These are phyloP conservation scores for Leptopilina syphax DNA, from an alignment of 2,888 invertebrate genomes.

Conservation along the genomic window DNA sequence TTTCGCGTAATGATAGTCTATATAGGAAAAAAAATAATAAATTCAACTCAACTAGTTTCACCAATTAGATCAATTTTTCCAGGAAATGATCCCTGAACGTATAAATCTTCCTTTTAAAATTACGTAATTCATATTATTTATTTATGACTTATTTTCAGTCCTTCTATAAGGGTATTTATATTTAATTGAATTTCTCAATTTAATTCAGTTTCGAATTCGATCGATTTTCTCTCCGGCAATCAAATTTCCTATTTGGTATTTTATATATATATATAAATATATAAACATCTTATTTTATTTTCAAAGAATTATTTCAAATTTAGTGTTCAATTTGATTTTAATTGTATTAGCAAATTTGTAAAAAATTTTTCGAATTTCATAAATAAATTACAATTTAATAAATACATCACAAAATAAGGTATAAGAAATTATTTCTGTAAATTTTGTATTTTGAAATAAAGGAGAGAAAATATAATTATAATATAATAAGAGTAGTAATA, in stretches of 20 bases:
- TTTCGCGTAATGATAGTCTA: slow-evolving; percentile 21
- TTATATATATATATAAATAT: too few species aligned
- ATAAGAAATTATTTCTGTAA: too few species aligned
- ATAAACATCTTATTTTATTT: too few species aligned
- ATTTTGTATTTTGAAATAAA: too few species aligned
- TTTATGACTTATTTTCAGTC: slow-evolving; percentile 7
- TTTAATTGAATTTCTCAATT: slow-evolving; percentile 12
- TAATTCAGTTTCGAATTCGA: background rate
- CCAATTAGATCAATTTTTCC: slow-evolving; percentile 18
- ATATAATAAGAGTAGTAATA: too few species aligned
- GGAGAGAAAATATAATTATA: too few species aligned
- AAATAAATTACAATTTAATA: too few species aligned
- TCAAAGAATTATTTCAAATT: too few species aligned
- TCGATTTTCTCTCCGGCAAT: background rate
- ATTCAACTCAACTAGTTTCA: slow-evolving; percentile 7
- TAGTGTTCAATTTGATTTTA: too few species aligned
- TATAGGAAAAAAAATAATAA: background rate
- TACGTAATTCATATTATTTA: slow-evolving; percentile 9
- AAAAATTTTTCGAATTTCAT: too few species aligned
- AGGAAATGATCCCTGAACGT: background rate
- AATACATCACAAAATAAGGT: too few species aligned
- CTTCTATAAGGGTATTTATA: background rate
- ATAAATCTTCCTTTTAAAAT: slow-evolving; percentile 7
- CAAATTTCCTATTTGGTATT: background rate
- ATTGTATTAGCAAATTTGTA: too few species aligned